A percentile compares a stretch with the other conserved stretches of the same genome.
phyloP scores from a whole-genome alignment of 2,113 vertebrate genomes.

The Microtus ochrogaster region DNA sequence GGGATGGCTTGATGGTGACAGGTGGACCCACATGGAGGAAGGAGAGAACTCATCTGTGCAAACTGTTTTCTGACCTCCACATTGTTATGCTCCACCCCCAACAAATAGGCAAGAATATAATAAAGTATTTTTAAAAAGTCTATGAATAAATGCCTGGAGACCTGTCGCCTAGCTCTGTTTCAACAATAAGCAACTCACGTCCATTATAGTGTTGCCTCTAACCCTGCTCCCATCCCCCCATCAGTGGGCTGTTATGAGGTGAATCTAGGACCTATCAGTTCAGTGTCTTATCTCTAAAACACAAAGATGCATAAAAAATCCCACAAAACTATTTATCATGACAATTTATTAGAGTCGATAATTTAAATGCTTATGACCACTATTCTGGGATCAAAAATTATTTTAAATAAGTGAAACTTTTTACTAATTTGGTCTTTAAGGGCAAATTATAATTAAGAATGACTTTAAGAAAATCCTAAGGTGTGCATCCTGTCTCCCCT shows the following conservation, averaged over 20 bases:
- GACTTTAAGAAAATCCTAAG: not conserved
- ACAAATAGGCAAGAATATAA: not conserved
- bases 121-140: not conserved
- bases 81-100: no score
- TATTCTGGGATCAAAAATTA: not conserved
- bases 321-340: not conserved
- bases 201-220: not conserved
- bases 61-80: not conserved
- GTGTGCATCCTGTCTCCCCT: not conserved
- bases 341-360: not conserved
- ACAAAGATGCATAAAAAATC: not conserved
- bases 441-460: not conserved
- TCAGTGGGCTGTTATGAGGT: not conserved
- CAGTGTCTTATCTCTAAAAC: not conserved
- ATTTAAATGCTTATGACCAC: not conserved
- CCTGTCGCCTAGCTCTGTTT: not conserved
- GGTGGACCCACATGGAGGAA: not conserved
- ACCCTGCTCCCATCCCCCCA: not conserved
- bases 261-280: not conserved
- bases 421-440: not conserved
- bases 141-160: not conserved
- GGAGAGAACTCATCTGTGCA: not conserved
- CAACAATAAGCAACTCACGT: not conserved
- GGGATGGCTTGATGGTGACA: not conserved
- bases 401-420: not conserved